Percentiles rank a stretch among this genome's conserved stretches.
Evolutionary conservation across 2,888 invertebrate species (phyloP).

Genomic region (Chrysodeixis includens): DNA sequence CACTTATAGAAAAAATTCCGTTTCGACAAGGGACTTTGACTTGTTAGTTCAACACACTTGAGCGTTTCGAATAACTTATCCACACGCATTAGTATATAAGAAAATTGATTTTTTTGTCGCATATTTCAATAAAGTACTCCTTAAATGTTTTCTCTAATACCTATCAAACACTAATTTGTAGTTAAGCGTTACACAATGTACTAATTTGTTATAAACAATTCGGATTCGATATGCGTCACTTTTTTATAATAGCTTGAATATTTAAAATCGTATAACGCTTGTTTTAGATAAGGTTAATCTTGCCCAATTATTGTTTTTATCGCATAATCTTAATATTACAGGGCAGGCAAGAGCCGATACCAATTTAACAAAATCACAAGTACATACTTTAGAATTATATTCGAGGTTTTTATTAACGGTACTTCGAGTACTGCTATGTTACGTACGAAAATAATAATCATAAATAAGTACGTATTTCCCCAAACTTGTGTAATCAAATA

Average conservation of each 20-base stretch:
- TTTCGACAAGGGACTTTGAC: no score
- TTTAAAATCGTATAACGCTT: conserved; percentile 42
- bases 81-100: background rate
- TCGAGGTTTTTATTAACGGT: background rate
- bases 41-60: no score
- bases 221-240: conserved; percentile 32
- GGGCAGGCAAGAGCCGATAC: conserved; percentile 28
- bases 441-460: no score
- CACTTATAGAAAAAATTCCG: no score
- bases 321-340: conserved; percentile 46
- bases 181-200: conserved; percentile 31
- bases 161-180: conserved; percentile 8
- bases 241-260: conserved; percentile 20
- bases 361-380: conserved; percentile 19
- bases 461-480: no score
- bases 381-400: background rate
- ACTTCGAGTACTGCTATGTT: background rate
- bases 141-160: background rate
- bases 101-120: background rate
- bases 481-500: no score
- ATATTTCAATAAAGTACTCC: background rate
- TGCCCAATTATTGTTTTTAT: conserved; percentile 51
- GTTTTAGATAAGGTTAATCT: conserved; percentile 47
- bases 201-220: conserved; percentile 46
- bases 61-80: no score